Evolutionary conservation across 1,140 invertebrate species (phyloP).

Genomic region (Pogonognathellus flavescens): DNA sequence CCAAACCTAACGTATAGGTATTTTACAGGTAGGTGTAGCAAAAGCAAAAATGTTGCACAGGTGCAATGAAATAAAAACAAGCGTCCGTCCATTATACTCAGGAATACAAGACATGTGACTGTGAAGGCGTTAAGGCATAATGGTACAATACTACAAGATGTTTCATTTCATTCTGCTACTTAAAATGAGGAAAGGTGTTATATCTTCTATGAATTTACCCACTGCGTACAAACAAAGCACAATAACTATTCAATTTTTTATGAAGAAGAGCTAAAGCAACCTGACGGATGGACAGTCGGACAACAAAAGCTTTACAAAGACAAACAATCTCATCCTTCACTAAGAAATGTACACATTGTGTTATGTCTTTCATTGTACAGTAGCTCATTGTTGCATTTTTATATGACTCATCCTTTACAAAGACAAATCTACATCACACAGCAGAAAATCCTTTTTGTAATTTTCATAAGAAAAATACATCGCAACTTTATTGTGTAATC

Average conservation of each 20-base stretch:
- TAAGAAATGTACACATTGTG: no score
- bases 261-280: background rate
- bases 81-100: background rate
- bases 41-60: background rate
- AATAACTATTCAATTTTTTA: background rate
- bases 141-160: background rate
- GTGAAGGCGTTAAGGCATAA: background rate
- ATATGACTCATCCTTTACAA: no score
- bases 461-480: no score
- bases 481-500: no score
- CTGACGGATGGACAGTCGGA: conserved; percentile 10
- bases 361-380: no score
- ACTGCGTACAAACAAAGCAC: no score
- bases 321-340: conserved; percentile 16
- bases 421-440: no score
- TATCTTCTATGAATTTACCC: background rate
- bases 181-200: background rate
- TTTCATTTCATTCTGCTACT: background rate
- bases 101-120: no score
- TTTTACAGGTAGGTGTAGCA: no score
- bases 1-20: no score
- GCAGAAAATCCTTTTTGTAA: no score
- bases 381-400: no score
- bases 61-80: background rate
- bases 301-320: conserved; percentile 22